Base-by-base conservation (phyloP, 1,140 invertebrate genomes). In the Drosophila busckii region DNA sequence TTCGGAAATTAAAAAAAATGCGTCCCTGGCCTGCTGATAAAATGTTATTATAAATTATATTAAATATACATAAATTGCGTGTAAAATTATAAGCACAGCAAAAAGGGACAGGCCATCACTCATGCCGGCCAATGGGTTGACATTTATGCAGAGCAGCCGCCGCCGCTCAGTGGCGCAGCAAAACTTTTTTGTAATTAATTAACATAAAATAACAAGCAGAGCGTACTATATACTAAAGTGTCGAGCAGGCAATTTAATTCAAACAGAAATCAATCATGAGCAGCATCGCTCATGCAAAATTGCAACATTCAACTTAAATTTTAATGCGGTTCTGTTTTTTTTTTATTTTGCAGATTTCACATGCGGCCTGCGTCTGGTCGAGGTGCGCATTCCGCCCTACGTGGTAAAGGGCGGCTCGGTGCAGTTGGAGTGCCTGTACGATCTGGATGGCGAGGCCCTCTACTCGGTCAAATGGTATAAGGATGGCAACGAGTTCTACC, bases 381-480 rank as follows among this genome's bases (percentile, higher is more conserved):
- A 92, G 67, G 89, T 93, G 34, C 87, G 90, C 46, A 90, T 93
- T 52, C 92, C 93, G 7, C 89, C 90, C 48, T 91, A 92, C 85
- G 92, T 93, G 64, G 90, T 91, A 53, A 87, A 91, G 49, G 93
- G 92, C 10, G 89, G 91, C 45, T 88, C 89, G 48, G 89, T 90
- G 16, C 85, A 84, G 38, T 87, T 93, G 56, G 89, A 91, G 80
- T 93, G 92, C 83, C 88, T 89, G 58, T 93, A 91, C 84, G 89
- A 92, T 78, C 87, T 93, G 78, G 92, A 93, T 64, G 89, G 88
- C 1, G 92, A 92, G 54, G 86, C 88, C 12, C 89, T 95, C 16
- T 95, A 94, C 84, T 93, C 93, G 3, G 92, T 94, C 45, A 94
- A 94, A 88, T 95, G 93, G 93, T 94, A 94, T 89, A 93, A 91